Evolutionary conservation across 2,888 invertebrate species (phyloP).

Genomic region (Dascillus cervinus): DNA sequence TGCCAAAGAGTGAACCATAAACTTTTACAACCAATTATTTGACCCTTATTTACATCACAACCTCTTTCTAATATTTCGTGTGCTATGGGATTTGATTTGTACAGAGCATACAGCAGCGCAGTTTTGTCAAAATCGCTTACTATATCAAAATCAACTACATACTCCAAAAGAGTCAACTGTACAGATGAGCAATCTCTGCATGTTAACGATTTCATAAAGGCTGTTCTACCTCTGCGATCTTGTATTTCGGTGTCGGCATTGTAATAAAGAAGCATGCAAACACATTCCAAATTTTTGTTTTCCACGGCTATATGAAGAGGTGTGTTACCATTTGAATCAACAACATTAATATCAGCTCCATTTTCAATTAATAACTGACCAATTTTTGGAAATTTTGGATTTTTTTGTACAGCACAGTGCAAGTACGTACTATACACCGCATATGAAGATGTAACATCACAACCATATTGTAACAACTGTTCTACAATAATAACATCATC

Average conservation of each 20-base stretch:
- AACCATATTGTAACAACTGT: conserved; percentile 3
- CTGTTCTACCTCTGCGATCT: no score
- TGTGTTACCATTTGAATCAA: conserved; percentile 1
- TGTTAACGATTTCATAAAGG: no score
- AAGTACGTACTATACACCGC: no score
- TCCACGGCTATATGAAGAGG: conserved; percentile 7
- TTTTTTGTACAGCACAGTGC: no score
- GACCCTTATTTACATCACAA: conserved; percentile 1
- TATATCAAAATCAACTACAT: no score
- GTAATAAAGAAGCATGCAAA: conserved; percentile 5
- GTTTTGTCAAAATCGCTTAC: no score
- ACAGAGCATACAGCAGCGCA: conserved; percentile 4
- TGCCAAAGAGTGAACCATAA: no score
- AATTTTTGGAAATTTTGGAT: no score
- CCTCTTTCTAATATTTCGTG: conserved; percentile 4
- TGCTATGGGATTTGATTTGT: conserved; percentile 1
- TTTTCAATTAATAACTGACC: conserved; percentile 2
- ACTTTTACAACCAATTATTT: no score
- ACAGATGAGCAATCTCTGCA: no score
- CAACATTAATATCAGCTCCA: conserved; percentile 3
- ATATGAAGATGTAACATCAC: conserved; percentile 2
- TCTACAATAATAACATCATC: background rate
- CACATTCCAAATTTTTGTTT: conserved; percentile 3
- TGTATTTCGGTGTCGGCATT: conserved; percentile 2
- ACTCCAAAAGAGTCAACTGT: no score